A percentile compares a stretch with the other conserved stretches of the same genome.
Conservation (phyloP, 2,888 invertebrate species). For the Sarcophaga variegata region DNA sequence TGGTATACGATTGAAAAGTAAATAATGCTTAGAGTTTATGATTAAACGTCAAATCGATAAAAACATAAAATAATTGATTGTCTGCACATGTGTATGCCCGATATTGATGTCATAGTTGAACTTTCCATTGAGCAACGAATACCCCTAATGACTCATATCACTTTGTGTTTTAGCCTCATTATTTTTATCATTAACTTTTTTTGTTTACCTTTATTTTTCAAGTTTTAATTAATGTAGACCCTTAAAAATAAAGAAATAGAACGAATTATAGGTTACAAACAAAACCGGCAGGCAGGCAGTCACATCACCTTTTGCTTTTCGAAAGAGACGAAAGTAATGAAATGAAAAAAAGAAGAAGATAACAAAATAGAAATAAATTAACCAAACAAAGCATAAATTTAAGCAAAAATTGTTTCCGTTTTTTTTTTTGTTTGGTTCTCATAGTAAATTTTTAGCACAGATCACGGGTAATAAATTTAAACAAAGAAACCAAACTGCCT, state of each 20-base stretch:
- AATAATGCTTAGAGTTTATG: too few species aligned
- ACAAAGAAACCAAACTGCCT: not conserved
- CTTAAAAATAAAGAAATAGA: not conserved
- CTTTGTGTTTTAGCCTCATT: slow-evolving; percentile 1
- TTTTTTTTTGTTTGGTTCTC: too few species aligned
- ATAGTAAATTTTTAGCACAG: slow-evolving; percentile 1
- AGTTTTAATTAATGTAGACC: slow-evolving; percentile 10
- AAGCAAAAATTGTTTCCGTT: not conserved
- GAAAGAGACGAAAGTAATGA: too few species aligned
- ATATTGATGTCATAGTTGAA: too few species aligned
- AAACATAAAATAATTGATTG: too few species aligned
- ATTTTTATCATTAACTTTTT: slow-evolving; percentile 15
- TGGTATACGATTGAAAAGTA: too few species aligned
- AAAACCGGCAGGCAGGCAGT: too few species aligned
- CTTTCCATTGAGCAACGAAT: not conserved
- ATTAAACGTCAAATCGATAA: too few species aligned
- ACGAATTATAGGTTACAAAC: too few species aligned
- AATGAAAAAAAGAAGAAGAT: not conserved
- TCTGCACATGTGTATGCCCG: too few species aligned
- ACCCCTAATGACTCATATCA: not conserved
- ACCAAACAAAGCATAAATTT: slow-evolving; percentile 1
- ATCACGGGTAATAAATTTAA: not conserved
- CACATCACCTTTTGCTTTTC: too few species aligned
- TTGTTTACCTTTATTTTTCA: not conserved
- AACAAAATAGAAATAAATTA: not conserved